Evolutionary conservation across 2,888 invertebrate species (phyloP), one percentile per base, ranked within the genome.

Genomic region (Podabrus alpinus): DNA sequence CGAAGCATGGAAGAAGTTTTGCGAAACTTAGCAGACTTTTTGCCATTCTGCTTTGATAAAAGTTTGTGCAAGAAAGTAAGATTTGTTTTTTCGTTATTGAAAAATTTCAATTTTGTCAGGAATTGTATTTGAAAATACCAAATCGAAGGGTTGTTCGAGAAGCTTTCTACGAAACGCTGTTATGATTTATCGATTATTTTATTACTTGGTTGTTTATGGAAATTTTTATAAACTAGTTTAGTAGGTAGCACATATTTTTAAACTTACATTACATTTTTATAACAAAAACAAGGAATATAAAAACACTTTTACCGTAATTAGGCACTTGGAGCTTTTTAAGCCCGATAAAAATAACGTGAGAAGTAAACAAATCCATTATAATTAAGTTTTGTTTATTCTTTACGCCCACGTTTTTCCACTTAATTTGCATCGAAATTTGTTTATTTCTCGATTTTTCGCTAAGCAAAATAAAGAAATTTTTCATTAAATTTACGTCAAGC

Each of bases 101-200:
- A 71, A 71, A 71, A 66, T 71, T 71, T 71, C 70, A 66, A 66
- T 71, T 71, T 71, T 21, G 59, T 15, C 64, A 45, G 70, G 64
- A 66, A 71, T 25, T 69, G 69, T 69, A 69, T 69, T 61, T 69
- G 24, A 61, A 69, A 24, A 69, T 62, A 60, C 24, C 69, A 61
- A 69, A 25, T 61, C 15, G 21, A 24, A 25, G 61, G 69, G 15
- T 59, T 16, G 21, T n/a, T 45, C 9, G 45, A n/a, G n/a, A 29
- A 16, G 24, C 15, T 69, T 60, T 69, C 19, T 25, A 60, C 60
- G 16, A 13, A 62, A 13, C n/a, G 15, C 25, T 69, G 15, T 69
- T 69, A 61, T 16, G 59, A 61, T 10, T 62, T 69, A 69, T 69
- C 17, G 69, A 69, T 69, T 62, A 61, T 69, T 69, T 60, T 69